Base-by-base conservation (phyloP, 2,888 invertebrate species). In the Pseudococcus jackbeardsleyi region DNA sequence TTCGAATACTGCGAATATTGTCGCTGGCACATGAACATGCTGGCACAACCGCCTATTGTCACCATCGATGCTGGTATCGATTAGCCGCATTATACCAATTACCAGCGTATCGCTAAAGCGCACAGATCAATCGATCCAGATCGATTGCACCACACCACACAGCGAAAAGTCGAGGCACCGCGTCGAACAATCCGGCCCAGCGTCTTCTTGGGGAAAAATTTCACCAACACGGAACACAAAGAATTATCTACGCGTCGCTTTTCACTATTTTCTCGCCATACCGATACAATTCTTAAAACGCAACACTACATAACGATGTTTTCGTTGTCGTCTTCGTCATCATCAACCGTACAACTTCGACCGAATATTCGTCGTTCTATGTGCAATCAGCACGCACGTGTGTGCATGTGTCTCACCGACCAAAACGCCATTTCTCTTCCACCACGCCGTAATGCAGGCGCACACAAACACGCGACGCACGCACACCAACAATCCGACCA, bases 21-120 rank as follows among this genome's bases (percentile, higher is more conserved):
- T n/a, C 68, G 86, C 77, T 86, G 86, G 72, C 86, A 86, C n/a
- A 48, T 22, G 86, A 86, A 86, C 86, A 86, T 86, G 48, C 68
- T 68, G 15, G 72, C 33, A 26, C 72, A 72, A 72, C 72, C 72
- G 15, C 72, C 72, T 17, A 72, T 64, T 64, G 64, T 72, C 72
- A 72, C 72, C 72, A 72, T 72, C 72, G 72, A 33, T 72, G 33
- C 5, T 22, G 22, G 64, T 64, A 22, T 64, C 15, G 72, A 72
- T 39, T 15, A 72, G 72, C 72, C 26, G 72, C 72, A 72, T 72
- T 72, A 72, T 72, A 72, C 17, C 1, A 19, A 1, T 22, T 11
- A 64, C 19, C n/a, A n/a, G 11, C 64, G 64, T 12, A 17, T 39
- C 39, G 39, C 12, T 39, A 33, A 22, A 22, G 1, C 42, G 42